These are phyloP conservation scores for Lysandra coridon DNA, from an alignment of 2,888 invertebrate species.

Conservation along the genomic window DNA sequence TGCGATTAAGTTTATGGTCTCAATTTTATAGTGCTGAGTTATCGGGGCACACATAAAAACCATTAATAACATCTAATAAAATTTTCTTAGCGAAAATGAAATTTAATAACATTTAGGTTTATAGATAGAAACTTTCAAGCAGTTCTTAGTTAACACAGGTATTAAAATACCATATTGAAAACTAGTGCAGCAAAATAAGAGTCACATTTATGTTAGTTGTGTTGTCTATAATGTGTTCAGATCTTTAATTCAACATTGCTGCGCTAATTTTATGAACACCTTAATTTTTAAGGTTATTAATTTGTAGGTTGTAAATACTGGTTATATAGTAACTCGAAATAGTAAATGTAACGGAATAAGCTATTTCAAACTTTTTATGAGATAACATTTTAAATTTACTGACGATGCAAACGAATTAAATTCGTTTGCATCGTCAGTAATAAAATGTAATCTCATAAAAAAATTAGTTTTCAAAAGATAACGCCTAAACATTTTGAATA, in stretches of 20 bases:
- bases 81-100: background rate
- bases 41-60: background rate
- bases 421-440: no score
- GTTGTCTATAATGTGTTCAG: background rate
- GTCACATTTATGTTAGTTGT: background rate
- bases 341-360: background rate
- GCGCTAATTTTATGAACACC: constrained; percentile 2
- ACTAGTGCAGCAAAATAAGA: background rate
- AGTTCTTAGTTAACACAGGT: no score
- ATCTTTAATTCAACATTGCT: constrained; percentile 1
- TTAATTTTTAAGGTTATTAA: background rate
- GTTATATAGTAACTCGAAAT: background rate
- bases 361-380: background rate
- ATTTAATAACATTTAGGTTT: background rate
- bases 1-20: background rate
- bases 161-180: no score
- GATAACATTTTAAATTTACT: background rate
- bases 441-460: no score
- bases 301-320: background rate
- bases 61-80: background rate
- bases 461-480: background rate
- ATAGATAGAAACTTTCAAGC: background rate
- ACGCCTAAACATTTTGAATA: background rate
- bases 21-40: background rate
- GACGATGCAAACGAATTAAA: background rate